Evolutionary conservation across 2,888 invertebrate genomes (phyloP).

Genomic region (Cephalotes varians): DNA sequence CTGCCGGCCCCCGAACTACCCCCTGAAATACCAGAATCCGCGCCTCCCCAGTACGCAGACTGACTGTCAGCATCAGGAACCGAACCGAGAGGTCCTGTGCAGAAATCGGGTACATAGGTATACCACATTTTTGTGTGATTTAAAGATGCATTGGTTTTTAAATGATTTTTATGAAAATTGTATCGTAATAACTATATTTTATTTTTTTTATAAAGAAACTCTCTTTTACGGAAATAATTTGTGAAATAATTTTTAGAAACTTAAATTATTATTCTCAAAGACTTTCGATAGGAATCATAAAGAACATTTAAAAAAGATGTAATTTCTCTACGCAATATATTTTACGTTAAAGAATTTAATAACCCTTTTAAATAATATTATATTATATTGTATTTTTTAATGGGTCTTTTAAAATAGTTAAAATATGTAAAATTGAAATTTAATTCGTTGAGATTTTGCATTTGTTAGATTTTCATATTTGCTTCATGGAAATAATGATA

Average conservation of each 20-base stretch:
- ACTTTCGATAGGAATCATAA: background rate
- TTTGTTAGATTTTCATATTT: background rate
- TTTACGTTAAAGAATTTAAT: background rate
- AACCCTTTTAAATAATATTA: background rate
- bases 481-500: background rate
- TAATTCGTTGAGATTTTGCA: background rate
- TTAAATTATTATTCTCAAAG: background rate
- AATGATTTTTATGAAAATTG: background rate
- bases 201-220: background rate
- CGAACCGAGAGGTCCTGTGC: conserved; percentile 71
- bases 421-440: background rate
- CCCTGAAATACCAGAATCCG: conserved; percentile 84
- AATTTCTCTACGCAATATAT: background rate
- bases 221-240: background rate
- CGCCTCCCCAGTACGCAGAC: conserved; percentile 82
- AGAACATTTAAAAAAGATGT: background rate
- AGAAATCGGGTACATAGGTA: conserved; percentile 49
- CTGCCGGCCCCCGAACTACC: conserved; percentile 84
- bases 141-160: background rate
- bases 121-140: background rate
- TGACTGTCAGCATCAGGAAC: conserved; percentile 81
- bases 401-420: background rate
- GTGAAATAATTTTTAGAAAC: background rate
- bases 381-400: background rate
- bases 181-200: background rate